Conservation (phyloP, 2,113 vertebrate genomes). For the Acrocephalus kingi region DNA sequence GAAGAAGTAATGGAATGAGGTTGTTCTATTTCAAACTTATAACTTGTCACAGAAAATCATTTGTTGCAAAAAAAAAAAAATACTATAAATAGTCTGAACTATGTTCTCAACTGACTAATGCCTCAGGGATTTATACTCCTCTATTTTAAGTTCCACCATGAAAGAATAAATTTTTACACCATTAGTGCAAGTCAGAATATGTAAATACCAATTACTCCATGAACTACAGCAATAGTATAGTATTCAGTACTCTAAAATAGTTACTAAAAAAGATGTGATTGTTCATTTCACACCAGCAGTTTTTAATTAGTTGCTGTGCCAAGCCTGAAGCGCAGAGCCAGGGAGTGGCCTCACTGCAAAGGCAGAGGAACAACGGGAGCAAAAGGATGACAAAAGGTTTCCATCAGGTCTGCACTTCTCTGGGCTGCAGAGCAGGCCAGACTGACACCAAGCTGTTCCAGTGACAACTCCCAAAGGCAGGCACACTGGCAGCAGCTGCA, state of each 20-base stretch:
- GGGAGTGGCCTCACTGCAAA: neutral
- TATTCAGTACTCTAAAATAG: neutral
- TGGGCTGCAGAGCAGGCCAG: neutral
- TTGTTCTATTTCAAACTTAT: neutral
- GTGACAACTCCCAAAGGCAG: neutral
- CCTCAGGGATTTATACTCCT: neutral
- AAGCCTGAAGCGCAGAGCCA: accelerated
- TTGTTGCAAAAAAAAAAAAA: neutral
- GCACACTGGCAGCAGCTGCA: neutral
- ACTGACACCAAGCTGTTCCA: neutral
- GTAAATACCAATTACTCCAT: neutral
- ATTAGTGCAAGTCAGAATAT: neutral
- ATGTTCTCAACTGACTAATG: neutral
- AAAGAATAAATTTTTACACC: neutral
- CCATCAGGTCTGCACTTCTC: neutral
- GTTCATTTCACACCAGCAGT: neutral
- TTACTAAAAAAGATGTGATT: neutral
- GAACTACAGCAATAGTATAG: neutral
- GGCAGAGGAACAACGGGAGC: neutral
- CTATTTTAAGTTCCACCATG: neutral
- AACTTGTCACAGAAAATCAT: neutral
- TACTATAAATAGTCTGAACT: neutral
- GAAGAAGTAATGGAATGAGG: neutral
- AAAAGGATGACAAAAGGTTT: accelerated
- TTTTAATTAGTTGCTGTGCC: neutral